Evolutionary conservation across 2,797 vertebrate species (phyloP).

Genomic region (Etheostoma nigrum): DNA sequence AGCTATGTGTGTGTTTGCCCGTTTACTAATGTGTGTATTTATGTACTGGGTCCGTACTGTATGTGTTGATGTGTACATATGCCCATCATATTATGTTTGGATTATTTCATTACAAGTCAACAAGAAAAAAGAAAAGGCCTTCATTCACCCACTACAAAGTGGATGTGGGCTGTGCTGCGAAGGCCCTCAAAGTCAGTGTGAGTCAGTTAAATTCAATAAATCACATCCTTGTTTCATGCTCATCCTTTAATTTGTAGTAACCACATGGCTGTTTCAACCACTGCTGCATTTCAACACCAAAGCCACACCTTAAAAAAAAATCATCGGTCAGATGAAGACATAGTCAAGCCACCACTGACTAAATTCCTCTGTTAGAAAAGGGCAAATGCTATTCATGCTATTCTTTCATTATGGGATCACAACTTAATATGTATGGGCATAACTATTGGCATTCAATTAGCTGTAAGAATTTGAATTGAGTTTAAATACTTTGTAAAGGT

Average conservation of each 20-base stretch:
- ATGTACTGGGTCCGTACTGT: slow-evolving; percentile 11
- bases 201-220: slow-evolving; percentile 57
- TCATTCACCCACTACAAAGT: slow-evolving; percentile 71
- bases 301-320: slow-evolving; percentile 42
- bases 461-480: neutral
- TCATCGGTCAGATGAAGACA: slow-evolving; percentile 43
- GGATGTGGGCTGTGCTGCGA: slow-evolving; percentile 39
- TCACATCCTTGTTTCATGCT: slow-evolving; percentile 45
- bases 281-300: slow-evolving; percentile 30
- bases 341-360: slow-evolving; percentile 19
- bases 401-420: slow-evolving; percentile 20
- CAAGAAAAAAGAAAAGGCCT: slow-evolving; percentile 61
- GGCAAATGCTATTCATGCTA: slow-evolving; percentile 13
- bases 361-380: slow-evolving; percentile 14
- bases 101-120: slow-evolving; percentile 56
- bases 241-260: slow-evolving; percentile 69
- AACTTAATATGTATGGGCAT: slow-evolving; percentile 16
- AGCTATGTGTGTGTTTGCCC: slow-evolving; percentile 26
- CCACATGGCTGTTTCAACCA: slow-evolving; percentile 27
- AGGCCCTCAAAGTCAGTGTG: slow-evolving; percentile 57
- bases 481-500: neutral
- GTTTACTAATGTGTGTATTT: slow-evolving; percentile 33
- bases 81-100: slow-evolving; percentile 31
- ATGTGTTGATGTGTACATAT: slow-evolving; percentile 7
- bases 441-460: slow-evolving; percentile 8